These are phyloP conservation scores for Amblyteles armatorius DNA, from an alignment of 2,888 invertebrate genomes.

Conservation along the genomic window DNA sequence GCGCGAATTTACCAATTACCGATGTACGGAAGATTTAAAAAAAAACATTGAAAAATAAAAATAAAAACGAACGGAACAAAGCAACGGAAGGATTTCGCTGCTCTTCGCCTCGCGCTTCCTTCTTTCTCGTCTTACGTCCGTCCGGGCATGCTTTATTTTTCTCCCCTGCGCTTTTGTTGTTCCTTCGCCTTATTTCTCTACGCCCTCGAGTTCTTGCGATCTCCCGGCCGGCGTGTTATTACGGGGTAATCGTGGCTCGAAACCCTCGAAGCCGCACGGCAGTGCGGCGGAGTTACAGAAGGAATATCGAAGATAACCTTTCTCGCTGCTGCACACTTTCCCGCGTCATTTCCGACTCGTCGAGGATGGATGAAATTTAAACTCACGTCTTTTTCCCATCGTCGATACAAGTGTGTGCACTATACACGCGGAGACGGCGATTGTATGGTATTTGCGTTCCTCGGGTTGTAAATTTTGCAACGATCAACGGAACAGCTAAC, in stretches of 20 bases:
- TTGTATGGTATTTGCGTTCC: neutral
- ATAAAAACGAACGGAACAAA: conserved; percentile 11
- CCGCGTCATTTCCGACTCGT: conserved; percentile 29
- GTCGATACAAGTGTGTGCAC: neutral
- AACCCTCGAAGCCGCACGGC: conserved; percentile 26
- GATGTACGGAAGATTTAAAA: conserved; percentile 6
- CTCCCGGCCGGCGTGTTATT: conserved; percentile 54
- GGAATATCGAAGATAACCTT: conserved; percentile 33
- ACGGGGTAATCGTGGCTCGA: conserved; percentile 56
- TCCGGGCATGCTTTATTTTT: conserved; percentile 5
- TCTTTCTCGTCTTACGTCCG: conserved; percentile 29
- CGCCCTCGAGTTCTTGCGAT: conserved; percentile 52
- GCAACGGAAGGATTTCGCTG: conserved; percentile 36
- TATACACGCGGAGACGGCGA: neutral
- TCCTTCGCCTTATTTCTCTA: conserved; percentile 17
- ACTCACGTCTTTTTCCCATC: conserved; percentile 25
- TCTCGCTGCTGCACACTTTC: conserved; percentile 5
- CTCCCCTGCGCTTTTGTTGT: conserved; percentile 6
- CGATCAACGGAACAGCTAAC: conserved; percentile 24
- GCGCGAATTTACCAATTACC: conserved; percentile 1
- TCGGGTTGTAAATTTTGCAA: conserved; percentile 28
- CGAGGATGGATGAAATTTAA: neutral
- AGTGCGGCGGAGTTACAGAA: conserved; percentile 23
- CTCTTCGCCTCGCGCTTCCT: conserved; percentile 15
- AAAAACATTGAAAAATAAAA: conserved; percentile 4